These are phyloP conservation scores for Cephonodes hylas DNA, from an alignment of 2,888 invertebrate species.

Conservation along the genomic window DNA sequence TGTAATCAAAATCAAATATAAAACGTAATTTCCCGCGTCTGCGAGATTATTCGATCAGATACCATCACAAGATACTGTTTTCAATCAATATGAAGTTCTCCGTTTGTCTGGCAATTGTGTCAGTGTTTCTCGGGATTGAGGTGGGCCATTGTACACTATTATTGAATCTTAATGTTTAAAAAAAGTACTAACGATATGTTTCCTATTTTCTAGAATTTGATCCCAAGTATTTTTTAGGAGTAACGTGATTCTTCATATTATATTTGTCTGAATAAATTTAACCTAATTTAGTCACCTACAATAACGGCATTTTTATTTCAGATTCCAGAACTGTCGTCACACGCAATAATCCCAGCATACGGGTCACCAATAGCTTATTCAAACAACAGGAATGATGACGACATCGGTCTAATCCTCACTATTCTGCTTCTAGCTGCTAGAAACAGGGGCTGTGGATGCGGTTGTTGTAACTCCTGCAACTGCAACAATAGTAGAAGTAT, in stretches of 20 bases:
- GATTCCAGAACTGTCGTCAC: slow-evolving; percentile 35
- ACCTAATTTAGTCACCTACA: too few relatives aligned
- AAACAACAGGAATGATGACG: slow-evolving; percentile 36
- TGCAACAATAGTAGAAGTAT: slow-evolving; percentile 38
- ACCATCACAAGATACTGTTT: not conserved
- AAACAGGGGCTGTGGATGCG: slow-evolving; percentile 29
- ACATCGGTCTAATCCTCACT: slow-evolving; percentile 53
- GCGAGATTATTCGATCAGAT: slow-evolving; percentile 3
- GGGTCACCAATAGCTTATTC: slow-evolving; percentile 24
- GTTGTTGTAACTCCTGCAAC: slow-evolving; percentile 38
- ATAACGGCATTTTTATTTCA: not conserved
- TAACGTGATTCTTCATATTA: too few relatives aligned
- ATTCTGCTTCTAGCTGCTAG: slow-evolving; percentile 49
- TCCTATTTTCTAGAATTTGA: too few relatives aligned
- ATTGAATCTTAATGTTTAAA: too few relatives aligned
- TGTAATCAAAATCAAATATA: slow-evolving; percentile 15
- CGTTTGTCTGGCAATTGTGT: not conserved
- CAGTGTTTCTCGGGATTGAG: slow-evolving; percentile 1
- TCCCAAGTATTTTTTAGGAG: too few relatives aligned
- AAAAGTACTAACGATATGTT: too few relatives aligned
- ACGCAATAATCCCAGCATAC: slow-evolving; percentile 33
- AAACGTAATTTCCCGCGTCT: not conserved
- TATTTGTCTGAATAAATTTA: too few relatives aligned
- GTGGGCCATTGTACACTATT: slow-evolving; percentile 3
- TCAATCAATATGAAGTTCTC: not conserved